These are phyloP conservation scores for Pyrochroa serraticornis DNA, from an alignment of 2,888 invertebrate species.

Conservation along the genomic window DNA sequence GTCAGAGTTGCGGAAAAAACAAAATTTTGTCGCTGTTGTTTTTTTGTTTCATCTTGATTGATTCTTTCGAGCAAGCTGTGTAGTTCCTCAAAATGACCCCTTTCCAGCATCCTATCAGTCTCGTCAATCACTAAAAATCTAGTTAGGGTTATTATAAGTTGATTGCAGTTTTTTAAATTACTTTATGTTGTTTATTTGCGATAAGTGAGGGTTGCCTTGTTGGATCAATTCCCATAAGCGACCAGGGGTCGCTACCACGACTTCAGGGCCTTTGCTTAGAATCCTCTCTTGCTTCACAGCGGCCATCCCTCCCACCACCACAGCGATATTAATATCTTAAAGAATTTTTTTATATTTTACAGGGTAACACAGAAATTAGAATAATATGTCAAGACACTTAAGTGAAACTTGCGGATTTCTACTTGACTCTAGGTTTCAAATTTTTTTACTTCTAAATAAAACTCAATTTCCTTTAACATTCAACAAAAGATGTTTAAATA, in stretches of 20 bases:
- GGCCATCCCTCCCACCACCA: slow-evolving; percentile 93
- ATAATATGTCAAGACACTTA: too few relatives aligned
- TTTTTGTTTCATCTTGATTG: slow-evolving; percentile 70
- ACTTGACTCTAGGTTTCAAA: too few relatives aligned
- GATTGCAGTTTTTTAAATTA: slow-evolving; percentile 48
- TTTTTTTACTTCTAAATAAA: too few relatives aligned
- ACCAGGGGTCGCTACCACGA: slow-evolving; percentile 97
- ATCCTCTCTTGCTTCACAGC: slow-evolving; percentile 92
- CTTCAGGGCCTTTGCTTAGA: slow-evolving; percentile 82
- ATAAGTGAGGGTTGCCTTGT: slow-evolving; percentile 78
- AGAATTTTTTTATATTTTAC: slow-evolving; percentile 19
- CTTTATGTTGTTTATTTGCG: slow-evolving; percentile 73
- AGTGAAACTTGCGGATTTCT: too few relatives aligned
- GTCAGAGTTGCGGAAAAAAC: slow-evolving; percentile 98
- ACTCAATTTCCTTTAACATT: too few relatives aligned
- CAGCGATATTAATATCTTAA: slow-evolving; percentile 70
- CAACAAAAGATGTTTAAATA: too few relatives aligned
- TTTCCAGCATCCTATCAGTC: slow-evolving; percentile 97
- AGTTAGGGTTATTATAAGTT: slow-evolving; percentile 27
- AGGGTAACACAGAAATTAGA: neutral
- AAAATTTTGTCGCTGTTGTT: slow-evolving; percentile 81
- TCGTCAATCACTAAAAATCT: slow-evolving; percentile 96
- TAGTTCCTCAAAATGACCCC: slow-evolving; percentile 93
- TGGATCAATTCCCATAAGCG: slow-evolving; percentile 92
- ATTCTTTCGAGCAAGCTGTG: slow-evolving; percentile 79